Evolutionary conservation across 64 coral and sea anemone genomes (phyloP), one percentile per base, ranked within the genome.

Genomic region (Platygyra sinensis): DNA sequence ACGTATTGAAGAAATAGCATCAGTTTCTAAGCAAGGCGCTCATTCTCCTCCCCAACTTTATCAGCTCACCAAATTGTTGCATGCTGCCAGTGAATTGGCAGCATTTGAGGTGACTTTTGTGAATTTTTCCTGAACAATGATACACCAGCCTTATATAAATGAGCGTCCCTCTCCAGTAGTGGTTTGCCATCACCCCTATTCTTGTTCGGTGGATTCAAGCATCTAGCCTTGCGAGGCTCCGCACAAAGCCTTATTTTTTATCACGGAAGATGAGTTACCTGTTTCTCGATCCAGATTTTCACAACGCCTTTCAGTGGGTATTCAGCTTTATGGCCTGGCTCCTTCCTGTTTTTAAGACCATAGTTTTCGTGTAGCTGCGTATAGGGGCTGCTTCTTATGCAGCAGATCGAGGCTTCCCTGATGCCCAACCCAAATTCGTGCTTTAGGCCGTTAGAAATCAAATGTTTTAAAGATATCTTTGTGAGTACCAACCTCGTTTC

Each of bases 151-250:
- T n/a, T n/a, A n/a, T n/a, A n/a, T n/a, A n/a, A n/a, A 72, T 8
- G 24, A 55, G 52, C 52, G 52, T 9, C 52, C 52, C 52, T 55
- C 10, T 55, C 10, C 52, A 55, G 52, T 55, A 1, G 22, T 72
- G 67, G 67, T 72, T 12, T 27, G 27, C 11, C 67, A 27, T 25
- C 67, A 30, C 10, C 67, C 22, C 6, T 27, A 30, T 72, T 72
- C 67, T 82, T 93, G 92, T 73, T 86, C 86, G 42, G 77, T 79
- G 4, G 32, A 79, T 29, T 52, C 4, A 60, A 83, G 14, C 64
- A 83, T 38, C 18, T 83, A 65, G 30, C 15, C 19, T 62, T 30
- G 20, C 42, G 80, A 31, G 80, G 80, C 59, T 30, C 54, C 12
- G 4, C 0, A 10, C 59, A 0, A 19, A 59, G 80, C 24, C 80